These are phyloP conservation scores for Plodia interpunctella DNA, from an alignment of 1,140 invertebrate genomes.

Conservation along the genomic window DNA sequence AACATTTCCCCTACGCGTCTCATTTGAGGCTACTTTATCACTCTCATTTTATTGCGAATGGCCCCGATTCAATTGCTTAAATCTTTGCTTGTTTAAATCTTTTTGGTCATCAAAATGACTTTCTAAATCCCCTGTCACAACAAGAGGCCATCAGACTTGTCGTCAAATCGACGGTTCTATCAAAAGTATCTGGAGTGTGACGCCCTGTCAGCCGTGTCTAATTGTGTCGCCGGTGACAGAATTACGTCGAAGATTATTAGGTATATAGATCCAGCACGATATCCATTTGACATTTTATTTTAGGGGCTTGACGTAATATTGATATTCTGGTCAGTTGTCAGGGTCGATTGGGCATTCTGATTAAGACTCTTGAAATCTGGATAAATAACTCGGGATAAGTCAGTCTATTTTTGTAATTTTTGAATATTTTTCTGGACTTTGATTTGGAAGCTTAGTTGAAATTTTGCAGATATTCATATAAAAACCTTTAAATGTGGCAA, in stretches of 20 bases:
- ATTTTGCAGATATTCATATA: neutral
- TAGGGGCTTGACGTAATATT: slow-evolving; percentile 52
- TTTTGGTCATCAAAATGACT: neutral
- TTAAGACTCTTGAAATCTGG: neutral
- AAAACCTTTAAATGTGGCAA: neutral
- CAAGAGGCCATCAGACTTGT: neutral
- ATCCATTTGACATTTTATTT: slow-evolving; percentile 50
- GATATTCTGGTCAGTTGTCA: slow-evolving; percentile 43
- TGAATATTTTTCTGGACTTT: neutral
- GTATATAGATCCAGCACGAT: slow-evolving; percentile 35
- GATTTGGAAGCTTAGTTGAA: neutral
- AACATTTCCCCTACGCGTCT: too few relatives aligned
- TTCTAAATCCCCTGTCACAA: slow-evolving; percentile 6
- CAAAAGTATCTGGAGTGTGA: slow-evolving; percentile 30
- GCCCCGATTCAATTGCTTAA: neutral
- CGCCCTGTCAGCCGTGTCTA: slow-evolving; percentile 35
- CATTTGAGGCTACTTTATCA: too few relatives aligned
- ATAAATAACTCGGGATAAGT: neutral
- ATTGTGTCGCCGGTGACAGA: slow-evolving; percentile 54
- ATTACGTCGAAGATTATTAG: slow-evolving; percentile 55
- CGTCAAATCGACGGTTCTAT: slow-evolving; percentile 1
- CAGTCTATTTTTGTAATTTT: neutral
- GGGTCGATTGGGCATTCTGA: slow-evolving; percentile 11
- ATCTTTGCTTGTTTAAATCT: neutral
- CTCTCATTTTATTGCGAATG: too few relatives aligned